Evolutionary conservation across 1,140 invertebrate species (phyloP).

Genomic region (Oedothorax gibbosus): DNA sequence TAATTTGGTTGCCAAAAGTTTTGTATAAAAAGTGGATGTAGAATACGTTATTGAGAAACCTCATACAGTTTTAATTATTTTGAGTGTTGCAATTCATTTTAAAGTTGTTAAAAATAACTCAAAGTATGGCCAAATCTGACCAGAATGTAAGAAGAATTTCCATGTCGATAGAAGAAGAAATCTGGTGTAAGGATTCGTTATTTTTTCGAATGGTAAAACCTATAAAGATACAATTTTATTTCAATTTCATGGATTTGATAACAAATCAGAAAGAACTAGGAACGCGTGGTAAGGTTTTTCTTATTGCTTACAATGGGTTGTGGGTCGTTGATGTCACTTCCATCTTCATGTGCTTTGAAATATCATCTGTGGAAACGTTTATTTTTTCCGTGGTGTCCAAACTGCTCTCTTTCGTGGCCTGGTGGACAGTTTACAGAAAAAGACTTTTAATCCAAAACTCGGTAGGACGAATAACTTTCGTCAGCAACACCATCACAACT

Average conservation of each 20-base stretch:
- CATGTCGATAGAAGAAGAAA: not conserved
- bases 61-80: too few relatives aligned
- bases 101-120: too few relatives aligned
- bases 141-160: not conserved
- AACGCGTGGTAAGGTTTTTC: not conserved
- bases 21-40: too few relatives aligned
- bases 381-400: not conserved
- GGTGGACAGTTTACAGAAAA: not conserved
- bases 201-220: not conserved
- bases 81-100: too few relatives aligned
- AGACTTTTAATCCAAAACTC: not conserved
- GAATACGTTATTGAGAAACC: too few relatives aligned
- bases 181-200: not conserved
- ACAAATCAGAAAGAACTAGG: not conserved
- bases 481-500: not conserved
- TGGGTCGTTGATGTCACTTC: not conserved
- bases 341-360: not conserved
- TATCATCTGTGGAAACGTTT: not conserved
- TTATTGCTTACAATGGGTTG: conserved; percentile 3
- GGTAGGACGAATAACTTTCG: not conserved
- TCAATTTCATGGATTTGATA: not conserved
- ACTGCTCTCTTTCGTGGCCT: not conserved
- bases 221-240: conserved; percentile 1
- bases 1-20: too few relatives aligned
- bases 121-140: too few relatives aligned